A percentile compares a stretch with the other conserved stretches of the same genome.
phyloP scores from a whole-genome alignment of 2,113 vertebrate genomes.

The Jaculus jaculus region DNA sequence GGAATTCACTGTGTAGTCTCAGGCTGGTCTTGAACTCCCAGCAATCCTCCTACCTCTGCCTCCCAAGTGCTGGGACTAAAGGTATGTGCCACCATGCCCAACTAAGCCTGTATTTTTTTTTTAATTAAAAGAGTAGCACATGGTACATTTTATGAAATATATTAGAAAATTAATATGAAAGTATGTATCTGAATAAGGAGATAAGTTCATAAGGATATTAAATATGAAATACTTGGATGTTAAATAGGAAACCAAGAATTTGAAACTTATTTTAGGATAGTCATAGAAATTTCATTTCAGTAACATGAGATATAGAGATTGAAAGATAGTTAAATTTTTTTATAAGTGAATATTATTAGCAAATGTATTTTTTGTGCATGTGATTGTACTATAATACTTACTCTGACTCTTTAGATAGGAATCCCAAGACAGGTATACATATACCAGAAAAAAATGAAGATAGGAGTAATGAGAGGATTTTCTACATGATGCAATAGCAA shows the following conservation, averaged over 20 bases:
- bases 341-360: background rate
- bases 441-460: background rate
- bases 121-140: background rate
- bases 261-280: constrained; percentile 13
- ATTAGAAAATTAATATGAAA: constrained; percentile 26
- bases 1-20: too few species aligned
- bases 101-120: background rate
- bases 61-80: too few species aligned
- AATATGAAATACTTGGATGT: background rate
- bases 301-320: constrained; percentile 34
- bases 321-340: constrained; percentile 10
- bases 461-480: background rate
- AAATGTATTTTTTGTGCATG: background rate
- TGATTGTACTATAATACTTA: background rate
- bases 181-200: background rate
- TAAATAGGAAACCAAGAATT: constrained; percentile 16
- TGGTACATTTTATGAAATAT: background rate
- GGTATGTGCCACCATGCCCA: too few species aligned
- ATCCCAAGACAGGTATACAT: background rate
- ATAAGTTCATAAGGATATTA: background rate
- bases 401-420: background rate
- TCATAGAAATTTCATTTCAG: background rate
- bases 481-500: background rate
- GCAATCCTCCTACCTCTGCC: too few species aligned
- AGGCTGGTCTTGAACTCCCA: too few species aligned